Evolutionary conservation across 2,888 invertebrate species (phyloP).

Genomic region (Nomada fucata): DNA sequence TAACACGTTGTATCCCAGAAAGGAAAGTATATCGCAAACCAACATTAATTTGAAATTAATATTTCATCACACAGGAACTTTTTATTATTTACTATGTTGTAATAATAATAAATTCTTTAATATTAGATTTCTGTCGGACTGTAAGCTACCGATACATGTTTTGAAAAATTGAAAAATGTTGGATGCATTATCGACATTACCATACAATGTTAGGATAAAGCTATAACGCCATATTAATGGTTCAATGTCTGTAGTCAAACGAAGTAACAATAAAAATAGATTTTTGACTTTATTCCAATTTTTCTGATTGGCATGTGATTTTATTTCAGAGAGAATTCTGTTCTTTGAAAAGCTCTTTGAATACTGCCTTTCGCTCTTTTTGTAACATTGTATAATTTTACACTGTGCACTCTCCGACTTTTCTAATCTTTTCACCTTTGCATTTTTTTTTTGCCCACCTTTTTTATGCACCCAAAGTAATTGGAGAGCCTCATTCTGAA

Average conservation of each 20-base stretch:
- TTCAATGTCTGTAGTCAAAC: slow-evolving; percentile 44
- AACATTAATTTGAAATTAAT: no score
- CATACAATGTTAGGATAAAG: slow-evolving; percentile 47
- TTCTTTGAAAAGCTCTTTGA: slow-evolving; percentile 29
- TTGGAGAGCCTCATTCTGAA: slow-evolving; percentile 50
- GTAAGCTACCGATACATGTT: slow-evolving; percentile 44
- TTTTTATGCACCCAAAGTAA: slow-evolving; percentile 9
- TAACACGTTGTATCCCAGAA: no score
- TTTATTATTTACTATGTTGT: slow-evolving; percentile 15
- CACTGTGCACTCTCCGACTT: slow-evolving; percentile 20
- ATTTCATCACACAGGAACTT: not conserved
- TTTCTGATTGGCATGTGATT: slow-evolving; percentile 23
- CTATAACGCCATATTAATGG: slow-evolving; percentile 58
- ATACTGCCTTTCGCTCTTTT: slow-evolving; percentile 7
- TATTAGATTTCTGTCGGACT: slow-evolving; percentile 32
- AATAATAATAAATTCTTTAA: slow-evolving; percentile 45
- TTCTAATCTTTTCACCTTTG: not conserved
- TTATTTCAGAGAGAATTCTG: slow-evolving; percentile 48
- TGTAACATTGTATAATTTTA: slow-evolving; percentile 40
- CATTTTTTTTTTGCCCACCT: not conserved
- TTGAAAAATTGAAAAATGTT: slow-evolving; percentile 44
- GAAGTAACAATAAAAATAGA: slow-evolving; percentile 45
- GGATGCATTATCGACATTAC: slow-evolving; percentile 34
- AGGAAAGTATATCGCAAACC: no score
- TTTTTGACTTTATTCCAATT: slow-evolving; percentile 48